Base-by-base conservation (phyloP, 2,113 vertebrate genomes). In the Paramormyrops kingsleyae region DNA sequence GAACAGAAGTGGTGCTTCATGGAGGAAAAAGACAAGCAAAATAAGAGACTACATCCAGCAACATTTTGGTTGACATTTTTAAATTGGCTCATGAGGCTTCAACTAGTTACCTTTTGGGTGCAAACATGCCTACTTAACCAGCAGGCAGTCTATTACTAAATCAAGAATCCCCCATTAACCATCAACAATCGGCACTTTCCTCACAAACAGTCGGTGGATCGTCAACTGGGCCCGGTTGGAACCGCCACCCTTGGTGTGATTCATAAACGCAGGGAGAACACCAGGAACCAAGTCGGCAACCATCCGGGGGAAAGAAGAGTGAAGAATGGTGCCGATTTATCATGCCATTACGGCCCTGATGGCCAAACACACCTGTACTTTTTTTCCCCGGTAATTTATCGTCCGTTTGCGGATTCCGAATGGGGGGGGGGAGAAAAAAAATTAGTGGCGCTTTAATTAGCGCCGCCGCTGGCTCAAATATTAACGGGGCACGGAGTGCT, bases 401-500 rank as follows among this genome's bases (percentile, higher is more conserved):
- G 98, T 99, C 97, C 98, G 98, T 98, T 98, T 98, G 98, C 97
- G 97, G 98, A 98, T 98, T 97, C 97, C 97, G 97, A 98, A 98
- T 96, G 97, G 97, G 97, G 97, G 96, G 6, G 97, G 97, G 21
- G 50, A 39, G 6, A 97, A 35, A 35, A 97, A 98, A 98, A 99
- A 99, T 98, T 98, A 99, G 98, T 97, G 97, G 97, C 96, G 97
- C 98, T 99, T 99, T 99, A 99, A 99, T 99, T 99, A 99, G 98
- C 99, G 97, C 98, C 98, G 99, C 98, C 98, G 98, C 98, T 99
- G 98, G 98, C 99, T 99, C 98, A 99, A 99, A 99, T 99, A 99
- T 99, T 99, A 99, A 99, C 99, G 99, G 98, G 97, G 98, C 98
- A 99, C 98, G 98, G 98, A 99, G 98, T 99, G 98, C 99, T 99